These are phyloP conservation scores for Myotis lucifugus DNA, from an alignment of 2,113 vertebrate genomes.

Conservation along the genomic window DNA sequence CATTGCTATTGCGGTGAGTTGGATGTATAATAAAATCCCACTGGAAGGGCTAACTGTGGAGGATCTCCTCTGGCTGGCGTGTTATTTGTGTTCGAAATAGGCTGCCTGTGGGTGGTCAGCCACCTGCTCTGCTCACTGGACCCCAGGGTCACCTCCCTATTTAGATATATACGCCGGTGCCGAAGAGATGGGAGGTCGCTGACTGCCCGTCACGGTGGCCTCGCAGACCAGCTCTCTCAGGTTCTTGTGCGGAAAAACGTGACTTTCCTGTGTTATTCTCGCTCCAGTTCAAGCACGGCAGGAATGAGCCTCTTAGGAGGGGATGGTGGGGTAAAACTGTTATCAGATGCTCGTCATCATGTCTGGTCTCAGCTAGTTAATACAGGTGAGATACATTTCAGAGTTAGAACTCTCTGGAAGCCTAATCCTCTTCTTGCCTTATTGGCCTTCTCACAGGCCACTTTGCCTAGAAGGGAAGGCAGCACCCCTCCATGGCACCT, in stretches of 20 bases:
- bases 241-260: background rate
- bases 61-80: background rate
- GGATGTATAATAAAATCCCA: background rate
- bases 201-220: fast-evolving
- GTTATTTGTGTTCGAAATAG: background rate
- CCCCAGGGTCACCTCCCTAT: background rate
- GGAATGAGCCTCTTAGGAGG: background rate
- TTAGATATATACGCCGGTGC: background rate
- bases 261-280: background rate
- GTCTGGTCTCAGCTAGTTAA: background rate
- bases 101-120: background rate
- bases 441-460: background rate
- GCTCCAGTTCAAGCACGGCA: fast-evolving
- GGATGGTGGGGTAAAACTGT: background rate
- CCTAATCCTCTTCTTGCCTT: background rate
- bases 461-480: background rate
- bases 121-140: background rate
- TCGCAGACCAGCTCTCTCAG: background rate
- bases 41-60: background rate
- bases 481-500: background rate
- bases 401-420: background rate
- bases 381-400: background rate
- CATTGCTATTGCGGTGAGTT: fast-evolving
- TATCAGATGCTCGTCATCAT: fast-evolving
- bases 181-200: background rate